These are phyloP conservation scores for Lymantria dispar DNA, from an alignment of 2,888 invertebrate species.

Conservation along the genomic window DNA sequence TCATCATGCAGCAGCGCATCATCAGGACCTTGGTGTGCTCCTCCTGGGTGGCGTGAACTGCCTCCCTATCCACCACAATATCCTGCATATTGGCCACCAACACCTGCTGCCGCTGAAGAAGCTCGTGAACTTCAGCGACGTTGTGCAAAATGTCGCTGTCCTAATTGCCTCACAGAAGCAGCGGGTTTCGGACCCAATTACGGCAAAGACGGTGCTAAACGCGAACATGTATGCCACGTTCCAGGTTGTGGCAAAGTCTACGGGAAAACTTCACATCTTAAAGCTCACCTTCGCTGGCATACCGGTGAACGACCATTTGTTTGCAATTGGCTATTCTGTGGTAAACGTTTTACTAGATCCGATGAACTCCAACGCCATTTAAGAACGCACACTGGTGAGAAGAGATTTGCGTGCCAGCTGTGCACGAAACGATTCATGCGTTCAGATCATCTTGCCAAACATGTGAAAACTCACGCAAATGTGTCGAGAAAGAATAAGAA, in stretches of 20 bases:
- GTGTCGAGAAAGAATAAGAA: constrained; percentile 78
- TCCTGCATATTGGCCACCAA: constrained; percentile 75
- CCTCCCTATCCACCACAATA: constrained; percentile 73
- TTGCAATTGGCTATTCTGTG: constrained; percentile 94
- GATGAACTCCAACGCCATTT: constrained; percentile 95
- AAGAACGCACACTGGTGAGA: constrained; percentile 95
- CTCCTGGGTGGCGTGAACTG: constrained; percentile 67
- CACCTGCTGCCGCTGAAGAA: constrained; percentile 66
- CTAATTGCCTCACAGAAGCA: constrained; percentile 91
- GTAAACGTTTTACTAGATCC: constrained; percentile 94
- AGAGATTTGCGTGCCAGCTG: constrained; percentile 92
- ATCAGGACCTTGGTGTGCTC: constrained; percentile 63
- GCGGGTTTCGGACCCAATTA: constrained; percentile 88
- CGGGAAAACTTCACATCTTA: constrained; percentile 96
- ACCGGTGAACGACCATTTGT: constrained; percentile 95
- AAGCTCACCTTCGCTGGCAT: constrained; percentile 96
- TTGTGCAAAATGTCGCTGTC: constrained; percentile 90
- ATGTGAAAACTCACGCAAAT: constrained; percentile 93
- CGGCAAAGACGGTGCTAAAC: constrained; percentile 89
- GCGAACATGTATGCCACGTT: constrained; percentile 92
- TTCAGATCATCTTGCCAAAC: constrained; percentile 96
- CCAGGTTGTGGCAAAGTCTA: constrained; percentile 94
- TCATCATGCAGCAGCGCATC: constrained; percentile 74
- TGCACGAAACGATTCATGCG: constrained; percentile 96
- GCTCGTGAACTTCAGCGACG: constrained; percentile 84